Percentiles rank a stretch among this genome's conserved stretches.
Evolutionary conservation across 2,888 invertebrate species (phyloP).

Genomic region (Lomographa bimaculata): DNA sequence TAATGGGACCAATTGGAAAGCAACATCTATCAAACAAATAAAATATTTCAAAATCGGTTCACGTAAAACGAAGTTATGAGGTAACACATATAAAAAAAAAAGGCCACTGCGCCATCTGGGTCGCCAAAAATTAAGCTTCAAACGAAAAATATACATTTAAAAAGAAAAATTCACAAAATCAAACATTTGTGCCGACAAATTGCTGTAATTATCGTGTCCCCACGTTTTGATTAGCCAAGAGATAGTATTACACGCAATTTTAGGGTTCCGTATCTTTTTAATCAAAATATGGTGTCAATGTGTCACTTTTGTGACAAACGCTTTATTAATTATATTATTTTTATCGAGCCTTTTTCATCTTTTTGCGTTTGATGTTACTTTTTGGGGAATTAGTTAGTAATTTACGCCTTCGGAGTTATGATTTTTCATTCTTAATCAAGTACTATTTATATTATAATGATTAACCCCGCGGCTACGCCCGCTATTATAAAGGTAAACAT

Average conservation of each 20-base stretch:
- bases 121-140: too few species aligned
- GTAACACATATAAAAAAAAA: too few species aligned
- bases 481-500: too few species aligned
- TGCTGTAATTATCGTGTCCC: conserved; percentile 64
- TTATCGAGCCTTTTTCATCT: conserved; percentile 29
- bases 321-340: conserved; percentile 54
- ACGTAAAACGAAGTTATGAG: too few species aligned
- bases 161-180: conserved; percentile 32
- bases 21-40: too few species aligned
- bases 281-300: conserved; percentile 57
- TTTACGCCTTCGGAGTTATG: conserved; percentile 5
- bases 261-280: conserved; percentile 52
- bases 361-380: conserved; percentile 16
- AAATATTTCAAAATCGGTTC: too few species aligned
- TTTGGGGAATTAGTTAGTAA: conserved; percentile 14
- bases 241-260: conserved; percentile 63
- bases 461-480: too few species aligned
- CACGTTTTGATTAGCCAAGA: conserved; percentile 39
- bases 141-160: too few species aligned
- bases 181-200: conserved; percentile 58
- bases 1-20: too few species aligned
- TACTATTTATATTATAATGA: too few species aligned
- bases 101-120: too few species aligned
- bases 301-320: conserved; percentile 59
- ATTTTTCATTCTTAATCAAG: too few species aligned